A percentile compares a stretch with the other conserved stretches of the same genome.
phyloP scores from a whole-genome alignment of 2,797 vertebrate genomes.

The Manis crassicaudata region DNA sequence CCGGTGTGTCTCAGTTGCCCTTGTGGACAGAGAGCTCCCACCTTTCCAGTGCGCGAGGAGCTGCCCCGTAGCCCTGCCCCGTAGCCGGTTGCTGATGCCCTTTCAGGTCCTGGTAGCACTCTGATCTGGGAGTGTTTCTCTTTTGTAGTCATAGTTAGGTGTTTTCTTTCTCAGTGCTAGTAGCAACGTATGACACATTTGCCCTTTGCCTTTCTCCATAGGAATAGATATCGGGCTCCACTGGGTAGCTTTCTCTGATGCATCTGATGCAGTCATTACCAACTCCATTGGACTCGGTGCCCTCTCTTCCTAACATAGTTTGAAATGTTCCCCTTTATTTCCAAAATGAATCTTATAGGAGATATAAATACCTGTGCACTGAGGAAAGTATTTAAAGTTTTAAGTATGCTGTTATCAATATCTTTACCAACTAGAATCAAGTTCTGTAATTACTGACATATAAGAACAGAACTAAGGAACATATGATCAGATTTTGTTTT shows the following conservation, averaged over 20 bases:
- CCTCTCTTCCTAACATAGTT: neutral
- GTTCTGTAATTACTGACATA: neutral
- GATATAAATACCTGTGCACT: neutral
- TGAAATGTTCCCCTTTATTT: neutral
- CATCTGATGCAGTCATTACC: neutral
- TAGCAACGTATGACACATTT: neutral
- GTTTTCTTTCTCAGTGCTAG: neutral
- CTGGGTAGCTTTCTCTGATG: neutral
- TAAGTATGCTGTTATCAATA: neutral
- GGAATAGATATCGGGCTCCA: neutral
- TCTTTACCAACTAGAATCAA: neutral
- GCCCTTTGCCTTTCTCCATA: neutral
- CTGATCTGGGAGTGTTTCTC: neutral
- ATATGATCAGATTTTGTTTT: neutral
- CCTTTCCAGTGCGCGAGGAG: neutral
- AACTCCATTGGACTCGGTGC: rapidly evolving
- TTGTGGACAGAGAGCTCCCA: neutral
- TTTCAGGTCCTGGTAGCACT: neutral
- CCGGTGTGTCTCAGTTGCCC: neutral
- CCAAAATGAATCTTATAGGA: neutral
- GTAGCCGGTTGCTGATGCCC: rapidly evolving
- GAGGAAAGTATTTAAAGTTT: slow-evolving; percentile 3
- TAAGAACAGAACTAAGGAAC: neutral
- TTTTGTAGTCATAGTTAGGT: neutral
- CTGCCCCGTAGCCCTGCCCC: no score